These are phyloP conservation scores for Hapalemur alaotrensis DNA, from an alignment of 2,797 vertebrate genomes.

Conservation along the genomic window DNA sequence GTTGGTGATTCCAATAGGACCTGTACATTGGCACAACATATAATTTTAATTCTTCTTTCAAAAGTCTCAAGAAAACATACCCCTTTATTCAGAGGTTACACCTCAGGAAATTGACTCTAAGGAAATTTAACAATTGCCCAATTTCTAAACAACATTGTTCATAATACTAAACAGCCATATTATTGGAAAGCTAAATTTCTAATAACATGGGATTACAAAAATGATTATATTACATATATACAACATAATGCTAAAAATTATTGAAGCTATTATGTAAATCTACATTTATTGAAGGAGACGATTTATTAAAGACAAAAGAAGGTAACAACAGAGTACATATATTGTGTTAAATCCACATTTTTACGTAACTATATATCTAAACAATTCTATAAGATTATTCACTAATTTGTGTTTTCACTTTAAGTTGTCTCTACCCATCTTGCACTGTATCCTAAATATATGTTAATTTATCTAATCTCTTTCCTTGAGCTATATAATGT, in stretches of 20 bases:
- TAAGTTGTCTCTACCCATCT: not conserved
- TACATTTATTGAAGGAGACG: not conserved
- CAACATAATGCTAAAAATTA: not conserved
- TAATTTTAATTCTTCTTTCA: not conserved
- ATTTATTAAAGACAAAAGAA: not conserved
- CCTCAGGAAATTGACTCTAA: not conserved
- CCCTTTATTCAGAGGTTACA: not conserved
- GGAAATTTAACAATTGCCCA: not conserved
- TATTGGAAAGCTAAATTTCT: not conserved
- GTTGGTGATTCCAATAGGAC: not conserved
- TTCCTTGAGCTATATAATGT: not conserved
- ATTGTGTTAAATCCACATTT: not conserved
- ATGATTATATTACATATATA: not conserved
- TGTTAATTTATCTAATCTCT: not conserved
- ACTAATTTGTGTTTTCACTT: not conserved
- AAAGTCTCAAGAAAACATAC: not conserved
- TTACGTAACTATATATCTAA: not conserved
- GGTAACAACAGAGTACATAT: not conserved
- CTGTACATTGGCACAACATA: not conserved
- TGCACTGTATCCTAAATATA: not conserved
- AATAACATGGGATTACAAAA: not conserved
- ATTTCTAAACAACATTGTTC: not conserved
- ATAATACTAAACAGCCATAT: not conserved
- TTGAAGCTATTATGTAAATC: not conserved
- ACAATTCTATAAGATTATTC: not conserved